phyloP scores from a whole-genome alignment of 2,888 invertebrate genomes.

The Neocrepidodera transversa region DNA sequence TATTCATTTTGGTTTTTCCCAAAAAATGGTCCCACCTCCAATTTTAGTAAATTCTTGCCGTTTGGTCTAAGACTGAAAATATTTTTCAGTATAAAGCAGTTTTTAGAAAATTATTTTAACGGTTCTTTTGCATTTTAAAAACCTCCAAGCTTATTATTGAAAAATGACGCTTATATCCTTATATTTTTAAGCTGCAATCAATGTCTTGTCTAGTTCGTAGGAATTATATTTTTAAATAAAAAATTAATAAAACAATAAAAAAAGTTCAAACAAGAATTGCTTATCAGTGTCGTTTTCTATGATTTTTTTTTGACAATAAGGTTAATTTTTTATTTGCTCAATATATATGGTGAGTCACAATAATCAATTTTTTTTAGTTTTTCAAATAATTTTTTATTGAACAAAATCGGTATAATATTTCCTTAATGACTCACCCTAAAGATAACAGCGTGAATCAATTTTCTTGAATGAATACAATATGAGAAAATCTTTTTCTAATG shows the following conservation, averaged over 20 bases:
- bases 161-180: background rate
- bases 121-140: background rate
- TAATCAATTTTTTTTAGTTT: no score
- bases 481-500: no score
- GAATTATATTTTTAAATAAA: background rate
- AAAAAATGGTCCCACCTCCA: no score
- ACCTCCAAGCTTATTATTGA: background rate
- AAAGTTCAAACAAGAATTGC: background rate
- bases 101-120: background rate
- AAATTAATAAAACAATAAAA: no score
- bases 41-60: background rate
- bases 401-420: no score
- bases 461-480: no score
- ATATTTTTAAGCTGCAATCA: background rate
- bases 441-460: no score
- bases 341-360: background rate
- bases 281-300: no score
- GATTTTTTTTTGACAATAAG: background rate
- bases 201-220: background rate
- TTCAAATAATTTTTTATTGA: no score
- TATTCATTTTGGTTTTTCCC: no score
- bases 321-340: background rate
- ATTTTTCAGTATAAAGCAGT: background rate
- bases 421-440: no score
- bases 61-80: constrained; percentile 14